Conservation (phyloP, 2,888 invertebrate species). For the Tetragonisca angustula region DNA sequence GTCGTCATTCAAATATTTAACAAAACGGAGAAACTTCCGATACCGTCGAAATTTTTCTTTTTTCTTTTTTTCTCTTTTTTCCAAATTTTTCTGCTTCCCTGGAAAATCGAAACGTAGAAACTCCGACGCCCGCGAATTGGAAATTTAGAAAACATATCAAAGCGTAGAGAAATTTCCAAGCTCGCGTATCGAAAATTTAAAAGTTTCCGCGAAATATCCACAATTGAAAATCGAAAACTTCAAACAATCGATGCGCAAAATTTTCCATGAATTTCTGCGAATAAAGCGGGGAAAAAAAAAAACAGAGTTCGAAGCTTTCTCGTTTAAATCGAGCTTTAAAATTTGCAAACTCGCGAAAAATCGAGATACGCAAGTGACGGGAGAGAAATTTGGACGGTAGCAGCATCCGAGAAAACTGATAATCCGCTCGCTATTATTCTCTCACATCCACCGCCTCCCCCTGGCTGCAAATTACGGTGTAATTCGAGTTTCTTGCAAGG, state of each 20-base stretch:
- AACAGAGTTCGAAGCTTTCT: background rate
- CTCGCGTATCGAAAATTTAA: background rate
- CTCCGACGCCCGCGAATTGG: background rate
- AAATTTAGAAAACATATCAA: background rate
- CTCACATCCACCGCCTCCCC: too few relatives aligned
- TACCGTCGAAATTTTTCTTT: too few relatives aligned
- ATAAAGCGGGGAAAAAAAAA: too few relatives aligned
- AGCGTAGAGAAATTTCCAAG: background rate
- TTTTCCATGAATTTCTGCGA: background rate
- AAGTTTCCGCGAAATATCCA: background rate
- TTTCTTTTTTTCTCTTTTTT: too few relatives aligned
- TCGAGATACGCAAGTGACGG: background rate
- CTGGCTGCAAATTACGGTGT: background rate
- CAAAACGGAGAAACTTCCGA: too few relatives aligned
- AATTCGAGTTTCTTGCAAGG: conserved; percentile 17
- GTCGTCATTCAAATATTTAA: too few relatives aligned
- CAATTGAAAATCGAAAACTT: background rate
- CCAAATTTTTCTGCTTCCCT: too few relatives aligned
- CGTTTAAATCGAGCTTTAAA: background rate
- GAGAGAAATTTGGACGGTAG: background rate
- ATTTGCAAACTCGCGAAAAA: background rate
- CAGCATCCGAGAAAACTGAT: background rate
- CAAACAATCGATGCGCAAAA: background rate
- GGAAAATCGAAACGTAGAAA: background rate
- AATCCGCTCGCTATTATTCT: background rate